These are phyloP conservation scores for Hystrix brachyura DNA, from an alignment of 2,113 vertebrate species.

Conservation along the genomic window DNA sequence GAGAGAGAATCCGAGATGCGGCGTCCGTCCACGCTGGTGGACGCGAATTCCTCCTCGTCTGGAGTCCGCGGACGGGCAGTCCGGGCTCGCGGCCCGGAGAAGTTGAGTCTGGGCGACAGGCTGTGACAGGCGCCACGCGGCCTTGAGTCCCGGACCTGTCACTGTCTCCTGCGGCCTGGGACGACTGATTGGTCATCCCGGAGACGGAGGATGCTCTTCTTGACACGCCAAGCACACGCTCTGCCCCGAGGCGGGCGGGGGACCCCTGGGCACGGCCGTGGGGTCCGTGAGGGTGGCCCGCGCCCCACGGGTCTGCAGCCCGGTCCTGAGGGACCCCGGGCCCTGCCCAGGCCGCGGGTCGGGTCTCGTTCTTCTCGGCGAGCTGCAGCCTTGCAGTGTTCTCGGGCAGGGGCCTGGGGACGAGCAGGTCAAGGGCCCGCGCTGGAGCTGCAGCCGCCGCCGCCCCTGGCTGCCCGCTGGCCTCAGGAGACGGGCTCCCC, in stretches of 20 bases:
- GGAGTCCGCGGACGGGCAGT: not conserved
- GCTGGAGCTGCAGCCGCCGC: not conserved
- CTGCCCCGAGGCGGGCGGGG: not conserved
- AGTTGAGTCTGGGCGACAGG: accelerated
- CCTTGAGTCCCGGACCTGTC: too few relatives aligned
- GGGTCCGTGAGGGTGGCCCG: accelerated
- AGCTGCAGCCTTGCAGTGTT: accelerated
- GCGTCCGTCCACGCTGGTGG: accelerated
- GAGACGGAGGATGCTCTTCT: too few relatives aligned
- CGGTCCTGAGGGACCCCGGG: accelerated
- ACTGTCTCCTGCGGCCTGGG: not conserved
- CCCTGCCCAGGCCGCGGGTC: accelerated
- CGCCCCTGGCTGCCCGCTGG: not conserved
- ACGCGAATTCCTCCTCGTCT: not conserved
- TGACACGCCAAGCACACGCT: not conserved
- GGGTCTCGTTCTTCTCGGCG: accelerated
- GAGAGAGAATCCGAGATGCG: not conserved
- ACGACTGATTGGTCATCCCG: not conserved
- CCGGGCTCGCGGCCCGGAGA: not conserved
- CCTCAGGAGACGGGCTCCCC: not conserved
- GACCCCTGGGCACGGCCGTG: accelerated
- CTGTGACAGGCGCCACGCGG: accelerated
- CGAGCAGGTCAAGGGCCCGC: not conserved
- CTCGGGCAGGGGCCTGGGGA: not conserved
- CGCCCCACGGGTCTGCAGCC: accelerated